A percentile compares a stretch with the other conserved stretches of the same genome.
Evolutionary conservation across 2,888 invertebrate species (phyloP).

Genomic region (Troides helena): DNA sequence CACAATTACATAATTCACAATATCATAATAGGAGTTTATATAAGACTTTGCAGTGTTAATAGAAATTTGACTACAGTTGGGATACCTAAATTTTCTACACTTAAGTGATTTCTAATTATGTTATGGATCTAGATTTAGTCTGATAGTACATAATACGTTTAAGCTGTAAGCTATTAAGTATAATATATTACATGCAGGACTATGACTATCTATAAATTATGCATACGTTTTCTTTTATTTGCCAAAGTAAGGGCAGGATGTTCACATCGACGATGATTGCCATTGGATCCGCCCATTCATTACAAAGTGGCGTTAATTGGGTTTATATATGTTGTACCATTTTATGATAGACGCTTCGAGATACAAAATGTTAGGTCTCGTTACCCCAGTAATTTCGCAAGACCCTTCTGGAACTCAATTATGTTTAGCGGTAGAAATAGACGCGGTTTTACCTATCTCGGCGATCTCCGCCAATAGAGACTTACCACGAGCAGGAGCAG

Average conservation of each 20-base stretch:
- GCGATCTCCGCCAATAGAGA: too few species aligned
- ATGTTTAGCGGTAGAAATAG: too few species aligned
- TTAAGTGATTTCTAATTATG: background rate
- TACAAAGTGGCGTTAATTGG: too few species aligned
- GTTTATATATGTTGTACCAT: too few species aligned
- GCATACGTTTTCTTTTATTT: conserved; percentile 33
- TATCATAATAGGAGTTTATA: background rate
- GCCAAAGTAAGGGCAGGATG: too few species aligned
- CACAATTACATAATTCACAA: conserved; percentile 17
- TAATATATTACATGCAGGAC: conserved; percentile 44
- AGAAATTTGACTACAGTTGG: conserved; percentile 2
- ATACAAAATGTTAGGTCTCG: too few species aligned
- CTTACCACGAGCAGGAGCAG: background rate
- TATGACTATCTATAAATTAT: conserved; percentile 41
- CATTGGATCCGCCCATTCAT: too few species aligned
- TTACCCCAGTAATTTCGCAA: too few species aligned
- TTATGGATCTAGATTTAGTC: conserved; percentile 2
- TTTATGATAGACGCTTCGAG: too few species aligned
- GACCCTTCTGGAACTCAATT: too few species aligned
- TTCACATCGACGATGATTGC: too few species aligned
- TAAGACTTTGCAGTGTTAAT: conserved; percentile 9
- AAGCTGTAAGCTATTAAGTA: conserved; percentile 51
- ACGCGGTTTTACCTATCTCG: too few species aligned
- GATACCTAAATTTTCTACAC: conserved; percentile 3
- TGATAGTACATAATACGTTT: conserved; percentile 19